Evolutionary conservation across 2,797 vertebrate species (phyloP), one percentile per base, ranked within the genome.

Genomic region (Emydoidea blandingii): DNA sequence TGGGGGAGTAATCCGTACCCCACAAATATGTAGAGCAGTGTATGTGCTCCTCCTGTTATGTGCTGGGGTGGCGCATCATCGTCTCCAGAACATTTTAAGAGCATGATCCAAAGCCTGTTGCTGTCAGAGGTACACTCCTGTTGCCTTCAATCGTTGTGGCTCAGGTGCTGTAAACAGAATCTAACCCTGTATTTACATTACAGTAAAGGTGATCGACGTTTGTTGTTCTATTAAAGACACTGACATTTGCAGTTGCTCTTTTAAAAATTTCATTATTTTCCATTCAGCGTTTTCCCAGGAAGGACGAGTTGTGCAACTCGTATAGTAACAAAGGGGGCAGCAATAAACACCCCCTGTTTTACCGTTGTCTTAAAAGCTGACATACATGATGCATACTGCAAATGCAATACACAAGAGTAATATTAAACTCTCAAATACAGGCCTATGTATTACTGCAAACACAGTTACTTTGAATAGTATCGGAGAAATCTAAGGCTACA

Each of bases 211-310:
- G 91, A 89, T 79, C 0, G 0, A 5, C 53, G 21, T 50, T 91
- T 78, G 92, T 83, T 94, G 14, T 93, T 90, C 65, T 87, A 65
- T 81, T 88, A 85, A 85, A 6, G 82, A 0, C 65, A 86, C 57
- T 91, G 82, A 5, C 29, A 47, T 90, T 95, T 94, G 80, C 86
- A 92, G 54, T 68, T 49, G 29, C 89, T 95, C 91, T 62, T 57
- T 80, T 57, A 4, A 94, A 95, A 80, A 87, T 14, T 37, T 4
- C 8, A 0, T 6, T 6, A 83, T 92, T 96, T 86, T 81, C 34
- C 21, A 90, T 21, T n/a, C 81, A 89, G 25, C 74, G 11, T 7
- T 87, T 95, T 59, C 37, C 19, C 3, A 41, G 84, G 83, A 83
- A 84, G 23, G 0, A 0, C 4, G 10, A 7, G 37, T 56, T 83